phyloP scores from a whole-genome alignment of 2,797 vertebrate species.

The Todus mexicanus region DNA sequence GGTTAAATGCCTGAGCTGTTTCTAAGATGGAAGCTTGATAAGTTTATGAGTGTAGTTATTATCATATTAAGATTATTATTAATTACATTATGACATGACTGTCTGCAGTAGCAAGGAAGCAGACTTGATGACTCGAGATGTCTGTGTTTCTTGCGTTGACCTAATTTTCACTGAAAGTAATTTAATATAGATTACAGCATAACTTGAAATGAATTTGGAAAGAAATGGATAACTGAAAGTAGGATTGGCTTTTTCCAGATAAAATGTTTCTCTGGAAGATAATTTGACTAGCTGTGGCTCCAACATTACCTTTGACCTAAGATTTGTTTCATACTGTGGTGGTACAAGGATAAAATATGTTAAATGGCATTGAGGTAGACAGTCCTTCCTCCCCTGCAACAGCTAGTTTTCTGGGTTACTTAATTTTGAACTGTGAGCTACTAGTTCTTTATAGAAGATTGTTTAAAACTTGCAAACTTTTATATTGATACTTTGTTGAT shows the following conservation, averaged over 20 bases:
- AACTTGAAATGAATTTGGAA: neutral
- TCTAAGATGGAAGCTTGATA: neutral
- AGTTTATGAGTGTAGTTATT: conserved; percentile 7
- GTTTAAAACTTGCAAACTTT: too few species aligned
- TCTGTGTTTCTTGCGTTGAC: neutral
- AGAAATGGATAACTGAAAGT: neutral
- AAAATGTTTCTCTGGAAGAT: neutral
- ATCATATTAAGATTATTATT: conserved; percentile 15
- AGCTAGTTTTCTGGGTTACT: neutral
- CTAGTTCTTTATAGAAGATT: neutral
- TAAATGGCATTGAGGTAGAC: neutral
- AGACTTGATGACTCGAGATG: conserved; percentile 33
- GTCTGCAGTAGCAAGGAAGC: conserved; percentile 4
- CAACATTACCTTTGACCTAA: neutral
- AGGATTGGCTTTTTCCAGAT: neutral
- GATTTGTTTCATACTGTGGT: neutral
- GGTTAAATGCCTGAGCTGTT: conserved; percentile 31
- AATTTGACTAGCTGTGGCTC: neutral
- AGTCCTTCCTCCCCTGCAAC: neutral
- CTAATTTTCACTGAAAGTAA: neutral
- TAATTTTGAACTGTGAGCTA: neutral
- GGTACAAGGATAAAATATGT: neutral
- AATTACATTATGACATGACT: conserved; percentile 25
- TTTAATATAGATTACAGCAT: neutral
- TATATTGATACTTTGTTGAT: neutral